Evolutionary conservation across 2,797 vertebrate species (phyloP).

Genomic region (Luscinia luscinia): DNA sequence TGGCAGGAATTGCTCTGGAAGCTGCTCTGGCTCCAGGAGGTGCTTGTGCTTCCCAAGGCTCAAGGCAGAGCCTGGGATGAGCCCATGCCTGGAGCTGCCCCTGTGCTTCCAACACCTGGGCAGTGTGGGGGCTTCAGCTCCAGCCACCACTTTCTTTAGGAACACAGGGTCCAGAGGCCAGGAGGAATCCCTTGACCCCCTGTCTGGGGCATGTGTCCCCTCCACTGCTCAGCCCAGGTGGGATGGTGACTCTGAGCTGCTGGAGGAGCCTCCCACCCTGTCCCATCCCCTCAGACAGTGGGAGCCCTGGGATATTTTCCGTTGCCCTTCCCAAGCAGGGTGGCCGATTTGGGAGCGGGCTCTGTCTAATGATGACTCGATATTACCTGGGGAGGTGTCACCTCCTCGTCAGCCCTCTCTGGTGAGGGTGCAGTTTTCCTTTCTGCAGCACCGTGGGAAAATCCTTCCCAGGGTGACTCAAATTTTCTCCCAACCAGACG

Average conservation of each 20-base stretch:
- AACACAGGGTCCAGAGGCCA: not conserved
- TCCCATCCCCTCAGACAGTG: accelerated
- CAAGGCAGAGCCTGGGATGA: not conserved
- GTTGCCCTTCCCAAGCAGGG: accelerated
- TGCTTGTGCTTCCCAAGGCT: not conserved
- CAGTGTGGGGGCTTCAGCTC: not conserved
- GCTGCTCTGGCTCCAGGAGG: not conserved
- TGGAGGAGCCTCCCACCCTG: not conserved
- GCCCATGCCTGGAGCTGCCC: not conserved
- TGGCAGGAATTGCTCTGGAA: conserved; percentile 38
- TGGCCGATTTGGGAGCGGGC: not conserved
- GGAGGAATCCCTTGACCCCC: not conserved
- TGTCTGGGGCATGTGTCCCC: accelerated
- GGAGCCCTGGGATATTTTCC: not conserved
- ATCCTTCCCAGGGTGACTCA: conserved; percentile 34
- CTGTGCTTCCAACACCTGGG: not conserved
- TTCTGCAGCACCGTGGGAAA: conserved; percentile 59
- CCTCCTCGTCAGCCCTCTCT: conserved; percentile 8
- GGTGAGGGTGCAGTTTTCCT: conserved; percentile 7
- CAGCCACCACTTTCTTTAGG: not conserved
- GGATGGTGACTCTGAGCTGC: not conserved
- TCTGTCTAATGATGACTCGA: not conserved
- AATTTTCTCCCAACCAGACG: not conserved
- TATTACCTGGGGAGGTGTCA: not conserved
- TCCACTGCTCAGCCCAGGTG: not conserved